Conservation (phyloP, 2,888 invertebrate genomes). For the Apamea monoglypha region DNA sequence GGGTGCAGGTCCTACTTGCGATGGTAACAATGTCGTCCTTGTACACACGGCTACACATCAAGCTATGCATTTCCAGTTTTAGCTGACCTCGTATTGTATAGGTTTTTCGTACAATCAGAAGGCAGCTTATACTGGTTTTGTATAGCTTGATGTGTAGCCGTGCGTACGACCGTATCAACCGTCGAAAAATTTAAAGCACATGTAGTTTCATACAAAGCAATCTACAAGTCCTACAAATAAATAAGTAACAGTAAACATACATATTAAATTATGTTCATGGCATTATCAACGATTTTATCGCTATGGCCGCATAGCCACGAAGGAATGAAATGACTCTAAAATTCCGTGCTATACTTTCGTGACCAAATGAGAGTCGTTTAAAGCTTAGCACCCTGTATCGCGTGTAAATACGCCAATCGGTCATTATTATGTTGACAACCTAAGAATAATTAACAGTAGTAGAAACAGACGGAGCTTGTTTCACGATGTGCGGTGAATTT, state of each 20-base stretch:
- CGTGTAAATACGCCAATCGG: slow-evolving; percentile 60
- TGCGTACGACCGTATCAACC: neutral
- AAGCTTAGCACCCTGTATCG: slow-evolving; percentile 49
- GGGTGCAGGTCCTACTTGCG: neutral
- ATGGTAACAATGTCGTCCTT: neutral
- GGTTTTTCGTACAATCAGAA: too few relatives aligned
- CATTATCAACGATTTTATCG: slow-evolving; percentile 56
- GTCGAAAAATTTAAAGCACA: neutral
- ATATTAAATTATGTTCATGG: slow-evolving; percentile 51
- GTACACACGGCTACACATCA: too few relatives aligned
- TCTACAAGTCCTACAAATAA: slow-evolving; percentile 17
- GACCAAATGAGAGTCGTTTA: slow-evolving; percentile 56
- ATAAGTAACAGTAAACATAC: slow-evolving; percentile 38
- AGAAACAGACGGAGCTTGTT: slow-evolving; percentile 54
- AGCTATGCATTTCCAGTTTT: too few relatives aligned
- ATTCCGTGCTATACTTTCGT: slow-evolving; percentile 55
- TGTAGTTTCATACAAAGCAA: slow-evolving; percentile 9
- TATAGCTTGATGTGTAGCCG: too few relatives aligned
- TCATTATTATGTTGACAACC: slow-evolving; percentile 61
- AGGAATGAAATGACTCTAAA: slow-evolving; percentile 41
- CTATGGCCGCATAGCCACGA: slow-evolving; percentile 39
- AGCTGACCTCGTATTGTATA: too few relatives aligned
- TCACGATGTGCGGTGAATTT: slow-evolving; percentile 44
- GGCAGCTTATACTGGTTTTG: too few relatives aligned
- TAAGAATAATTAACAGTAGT: slow-evolving; percentile 57